phyloP scores from a whole-genome alignment of 2,113 vertebrate species.

The Cranoglanis bouderius region DNA sequence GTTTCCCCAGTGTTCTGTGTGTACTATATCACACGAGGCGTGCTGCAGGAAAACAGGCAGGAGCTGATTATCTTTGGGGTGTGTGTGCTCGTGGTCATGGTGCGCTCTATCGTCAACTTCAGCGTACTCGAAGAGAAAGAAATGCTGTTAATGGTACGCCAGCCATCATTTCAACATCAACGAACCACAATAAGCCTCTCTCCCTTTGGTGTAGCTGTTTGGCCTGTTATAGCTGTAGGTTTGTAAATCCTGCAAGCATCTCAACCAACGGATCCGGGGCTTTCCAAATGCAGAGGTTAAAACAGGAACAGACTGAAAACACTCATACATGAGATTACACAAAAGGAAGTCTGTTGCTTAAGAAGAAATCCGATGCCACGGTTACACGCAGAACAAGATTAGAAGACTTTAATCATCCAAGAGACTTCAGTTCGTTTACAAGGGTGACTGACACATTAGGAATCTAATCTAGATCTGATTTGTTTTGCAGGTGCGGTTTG shows the following conservation, averaged over 20 bases:
- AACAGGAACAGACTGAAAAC: not conserved
- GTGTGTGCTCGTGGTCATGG: constrained; percentile 74
- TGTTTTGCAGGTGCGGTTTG: constrained; percentile 74
- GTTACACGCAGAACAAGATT: not conserved
- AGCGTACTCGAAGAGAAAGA: constrained; percentile 60
- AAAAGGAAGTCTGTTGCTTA: not conserved
- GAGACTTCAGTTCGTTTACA: not conserved
- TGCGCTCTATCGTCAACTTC: constrained; percentile 82
- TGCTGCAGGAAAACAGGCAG: constrained; percentile 85
- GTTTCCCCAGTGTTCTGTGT: constrained; percentile 78
- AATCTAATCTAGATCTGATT: not conserved
- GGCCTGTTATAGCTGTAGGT: not conserved
- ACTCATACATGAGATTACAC: too few relatives aligned
- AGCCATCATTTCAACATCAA: not conserved
- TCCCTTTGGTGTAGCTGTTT: not conserved
- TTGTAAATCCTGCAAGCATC: not conserved
- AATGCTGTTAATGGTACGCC: constrained; percentile 56
- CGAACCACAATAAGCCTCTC: not conserved
- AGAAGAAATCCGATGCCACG: not conserved
- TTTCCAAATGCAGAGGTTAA: not conserved
- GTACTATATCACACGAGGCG: constrained; percentile 80
- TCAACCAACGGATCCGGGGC: not conserved
- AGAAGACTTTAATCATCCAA: not conserved
- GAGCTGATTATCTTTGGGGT: constrained; percentile 79
- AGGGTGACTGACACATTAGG: not conserved